Evolutionary conservation across 2,888 invertebrate species (phyloP), one percentile per base, ranked within the genome.

Genomic region (Calliphora vomitoria): DNA sequence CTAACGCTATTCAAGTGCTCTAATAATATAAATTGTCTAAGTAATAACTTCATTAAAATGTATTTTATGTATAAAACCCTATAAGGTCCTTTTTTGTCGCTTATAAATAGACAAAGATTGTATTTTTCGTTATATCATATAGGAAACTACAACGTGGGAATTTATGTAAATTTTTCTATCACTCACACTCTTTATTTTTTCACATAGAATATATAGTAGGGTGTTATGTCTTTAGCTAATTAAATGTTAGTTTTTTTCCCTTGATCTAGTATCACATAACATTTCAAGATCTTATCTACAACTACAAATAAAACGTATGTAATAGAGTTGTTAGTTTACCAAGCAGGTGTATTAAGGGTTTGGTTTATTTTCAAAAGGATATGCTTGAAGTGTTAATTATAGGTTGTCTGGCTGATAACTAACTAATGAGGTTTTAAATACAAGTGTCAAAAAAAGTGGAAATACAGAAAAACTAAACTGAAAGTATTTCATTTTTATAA

Each of bases 351-450:
- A 62, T 82, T 20, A 25, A 53, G 20, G 15, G 55, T 58, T 84
- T 66, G 18, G 3, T 25, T 53, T 41, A 15, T n/a, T 58, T 18
- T 55, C 1, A 1, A 80, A 82, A 78, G 82, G 85, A 82, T 71
- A 82, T 82, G 84, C 76, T 50, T 69, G 79, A 82, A 85, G 82
- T 87, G 87, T 79, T 85, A 85, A 87, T 87, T 78, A 85, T 62
- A 82, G 53, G 74, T 82, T 82, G 38, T 62, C 53, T 38, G 8
- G 47, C 38, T 62, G 8, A 38, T 38, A 50, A 76, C 44, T 55
- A 18, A 66, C 18, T 87, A 81, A 83, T 81, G 41, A 53, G 47
- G 18, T 72, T 44, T 69, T 62, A 35, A 75, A 53, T 64, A 15
- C n/a, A 55, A 76, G 20, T 55, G 41, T 41, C 31, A 76, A 31